A percentile compares a stretch with the other conserved stretches of the same genome.
phyloP scores from a whole-genome alignment of 2,113 vertebrate genomes.

The Casuarius casuarius region DNA sequence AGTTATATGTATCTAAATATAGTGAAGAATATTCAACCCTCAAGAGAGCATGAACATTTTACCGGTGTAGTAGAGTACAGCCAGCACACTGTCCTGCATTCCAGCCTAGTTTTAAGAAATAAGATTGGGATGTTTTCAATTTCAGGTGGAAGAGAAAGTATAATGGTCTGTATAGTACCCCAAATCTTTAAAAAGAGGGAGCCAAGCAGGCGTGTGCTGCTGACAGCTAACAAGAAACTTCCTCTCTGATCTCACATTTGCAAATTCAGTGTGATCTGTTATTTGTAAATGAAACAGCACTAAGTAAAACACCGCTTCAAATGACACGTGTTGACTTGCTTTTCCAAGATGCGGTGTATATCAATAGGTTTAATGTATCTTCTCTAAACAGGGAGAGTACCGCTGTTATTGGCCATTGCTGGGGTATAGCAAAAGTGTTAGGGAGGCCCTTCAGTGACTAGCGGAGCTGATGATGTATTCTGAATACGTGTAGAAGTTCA shows the following conservation, averaged over 20 bases:
- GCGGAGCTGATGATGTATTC: fast-evolving
- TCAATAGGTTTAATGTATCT: neutral
- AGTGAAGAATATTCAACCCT: neutral
- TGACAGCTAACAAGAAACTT: neutral
- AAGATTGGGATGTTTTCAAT: neutral
- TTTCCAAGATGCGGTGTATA: neutral
- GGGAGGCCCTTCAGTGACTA: neutral
- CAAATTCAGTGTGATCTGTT: neutral
- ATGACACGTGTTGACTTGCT: neutral
- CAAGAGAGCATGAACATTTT: neutral
- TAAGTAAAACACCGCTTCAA: neutral
- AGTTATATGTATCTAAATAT: neutral
- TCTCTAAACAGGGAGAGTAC: neutral
- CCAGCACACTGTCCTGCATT: neutral
- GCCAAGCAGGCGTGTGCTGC: neutral
- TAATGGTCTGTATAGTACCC: neutral
- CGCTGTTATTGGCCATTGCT: neutral
- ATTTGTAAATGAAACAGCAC: neutral
- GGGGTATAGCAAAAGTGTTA: neutral
- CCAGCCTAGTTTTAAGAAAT: neutral
- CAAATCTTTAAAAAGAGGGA: neutral
- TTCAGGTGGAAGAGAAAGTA: neutral
- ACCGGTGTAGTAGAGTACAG: neutral
- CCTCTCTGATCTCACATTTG: neutral
- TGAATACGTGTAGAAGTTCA: neutral